Evolutionary conservation across 2,113 vertebrate species (phyloP), one percentile per base, ranked within the genome.

Genomic region (Python bivittatus): DNA sequence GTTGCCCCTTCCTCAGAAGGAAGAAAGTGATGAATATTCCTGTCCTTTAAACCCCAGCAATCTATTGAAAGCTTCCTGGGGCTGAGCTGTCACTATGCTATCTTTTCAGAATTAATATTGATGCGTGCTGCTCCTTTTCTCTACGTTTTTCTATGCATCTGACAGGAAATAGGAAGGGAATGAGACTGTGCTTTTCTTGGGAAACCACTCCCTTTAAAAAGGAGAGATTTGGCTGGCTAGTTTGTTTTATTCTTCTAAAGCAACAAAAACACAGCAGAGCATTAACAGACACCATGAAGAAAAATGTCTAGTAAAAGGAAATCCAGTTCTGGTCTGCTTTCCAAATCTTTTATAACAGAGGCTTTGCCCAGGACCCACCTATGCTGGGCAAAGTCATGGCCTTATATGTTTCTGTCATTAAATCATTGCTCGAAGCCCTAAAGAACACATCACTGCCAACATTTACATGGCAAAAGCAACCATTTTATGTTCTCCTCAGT

Each of bases 161-260:
- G 94, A 96, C 96, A 97, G 97, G 97, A 98, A 97, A 97, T 94
- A 97, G 94, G 96, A 94, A 96, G 93, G 95, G 96, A 97, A 95
- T 94, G 96, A 94, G 96, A 95, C 95, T 96, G 93, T 97, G 97
- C 97, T 97, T 97, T 97, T 96, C 96, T 97, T 97, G 98, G 98
- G 98, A 98, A 97, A 96, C 97, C 96, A 97, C 97, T 97, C 97
- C 97, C 97, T 97, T 96, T 97, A 97, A 97, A 97, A 96, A 96
- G 96, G 96, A 95, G 96, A 96, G 95, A 95, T 97, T 97, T 93
- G 96, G 97, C 96, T 97, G 94, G 95, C 96, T 96, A 93, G 97
- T 96, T 72, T 96, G 95, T 97, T 97, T 97, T 97, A 96, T 91
- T 93, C 84, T 97, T 96, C 97, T 97, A 97, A 97, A 92, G 95